Evolutionary conservation across 2,113 vertebrate genomes (phyloP).

Genomic region (Pedionomus torquatus): DNA sequence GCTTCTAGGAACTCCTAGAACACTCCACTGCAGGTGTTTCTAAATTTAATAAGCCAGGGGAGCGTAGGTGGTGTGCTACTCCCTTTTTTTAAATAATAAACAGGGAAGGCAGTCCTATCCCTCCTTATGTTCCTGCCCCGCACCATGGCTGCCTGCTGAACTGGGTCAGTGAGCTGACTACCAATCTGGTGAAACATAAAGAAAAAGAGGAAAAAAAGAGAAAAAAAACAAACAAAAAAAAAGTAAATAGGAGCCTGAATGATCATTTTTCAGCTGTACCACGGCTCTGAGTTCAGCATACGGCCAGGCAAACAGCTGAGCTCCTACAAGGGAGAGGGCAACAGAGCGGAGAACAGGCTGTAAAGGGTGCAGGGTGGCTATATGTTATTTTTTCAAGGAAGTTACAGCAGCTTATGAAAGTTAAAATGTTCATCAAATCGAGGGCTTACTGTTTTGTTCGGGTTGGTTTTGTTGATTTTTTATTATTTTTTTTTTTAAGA

Average conservation of each 20-base stretch:
- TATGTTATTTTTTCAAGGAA: conserved; percentile 2
- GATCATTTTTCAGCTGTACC: neutral
- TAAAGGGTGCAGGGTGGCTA: neutral
- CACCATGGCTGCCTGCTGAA: neutral
- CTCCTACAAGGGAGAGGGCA: neutral
- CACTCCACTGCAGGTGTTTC: neutral
- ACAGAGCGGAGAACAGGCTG: neutral
- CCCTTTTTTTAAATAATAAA: neutral
- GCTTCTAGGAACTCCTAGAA: neutral
- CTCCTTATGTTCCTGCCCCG: neutral
- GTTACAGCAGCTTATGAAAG: neutral
- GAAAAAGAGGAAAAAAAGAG: neutral
- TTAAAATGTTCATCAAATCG: conserved; percentile 7
- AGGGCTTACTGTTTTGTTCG: neutral
- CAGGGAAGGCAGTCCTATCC: neutral
- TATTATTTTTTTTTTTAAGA: neutral
- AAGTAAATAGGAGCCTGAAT: neutral
- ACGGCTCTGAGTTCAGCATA: neutral
- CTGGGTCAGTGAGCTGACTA: neutral
- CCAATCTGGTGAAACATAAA: neutral
- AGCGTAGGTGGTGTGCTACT: neutral
- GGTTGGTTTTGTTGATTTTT: neutral
- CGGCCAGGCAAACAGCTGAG: neutral
- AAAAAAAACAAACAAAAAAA: too few relatives aligned
- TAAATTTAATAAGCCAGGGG: neutral